phyloP scores from a whole-genome alignment of 2,888 invertebrate genomes.

The Folsomia manolachei region DNA sequence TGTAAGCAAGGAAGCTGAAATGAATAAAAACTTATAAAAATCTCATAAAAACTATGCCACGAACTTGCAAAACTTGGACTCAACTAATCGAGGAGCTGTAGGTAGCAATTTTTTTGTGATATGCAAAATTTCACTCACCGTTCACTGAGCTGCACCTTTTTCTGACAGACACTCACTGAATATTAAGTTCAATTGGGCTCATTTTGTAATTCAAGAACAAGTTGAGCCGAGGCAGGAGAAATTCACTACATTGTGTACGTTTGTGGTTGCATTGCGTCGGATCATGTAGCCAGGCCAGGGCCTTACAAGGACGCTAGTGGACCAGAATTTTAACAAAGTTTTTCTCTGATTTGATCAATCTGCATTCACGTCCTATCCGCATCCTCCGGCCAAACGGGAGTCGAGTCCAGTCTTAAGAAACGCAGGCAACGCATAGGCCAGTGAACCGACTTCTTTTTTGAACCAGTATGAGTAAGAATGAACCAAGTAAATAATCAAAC shows the following conservation, averaged over 20 bases:
- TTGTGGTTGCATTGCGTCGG: not conserved
- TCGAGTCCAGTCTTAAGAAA: constrained; percentile 16
- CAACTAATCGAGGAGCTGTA: no score
- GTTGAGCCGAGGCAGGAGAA: not conserved
- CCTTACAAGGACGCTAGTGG: constrained; percentile 14
- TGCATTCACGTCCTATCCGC: constrained; percentile 20
- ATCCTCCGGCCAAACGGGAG: constrained; percentile 4
- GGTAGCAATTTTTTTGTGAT: not conserved
- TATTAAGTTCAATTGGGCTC: not conserved
- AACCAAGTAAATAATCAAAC: not conserved
- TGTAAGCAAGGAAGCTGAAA: not conserved
- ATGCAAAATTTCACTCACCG: no score
- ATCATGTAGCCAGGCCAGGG: not conserved
- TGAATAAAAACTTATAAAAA: not conserved
- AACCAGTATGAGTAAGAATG: not conserved
- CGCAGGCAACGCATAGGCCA: no score
- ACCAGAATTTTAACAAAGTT: constrained; percentile 20
- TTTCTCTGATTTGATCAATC: constrained; percentile 19
- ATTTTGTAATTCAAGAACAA: not conserved
- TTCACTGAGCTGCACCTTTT: not conserved
- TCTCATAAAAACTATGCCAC: not conserved
- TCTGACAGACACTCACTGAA: not conserved
- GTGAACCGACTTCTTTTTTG: not conserved
- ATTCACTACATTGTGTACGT: not conserved
- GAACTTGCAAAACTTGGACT: not conserved